Evolutionary conservation across 1,140 invertebrate species (phyloP).

Genomic region (Uloborus diversus): DNA sequence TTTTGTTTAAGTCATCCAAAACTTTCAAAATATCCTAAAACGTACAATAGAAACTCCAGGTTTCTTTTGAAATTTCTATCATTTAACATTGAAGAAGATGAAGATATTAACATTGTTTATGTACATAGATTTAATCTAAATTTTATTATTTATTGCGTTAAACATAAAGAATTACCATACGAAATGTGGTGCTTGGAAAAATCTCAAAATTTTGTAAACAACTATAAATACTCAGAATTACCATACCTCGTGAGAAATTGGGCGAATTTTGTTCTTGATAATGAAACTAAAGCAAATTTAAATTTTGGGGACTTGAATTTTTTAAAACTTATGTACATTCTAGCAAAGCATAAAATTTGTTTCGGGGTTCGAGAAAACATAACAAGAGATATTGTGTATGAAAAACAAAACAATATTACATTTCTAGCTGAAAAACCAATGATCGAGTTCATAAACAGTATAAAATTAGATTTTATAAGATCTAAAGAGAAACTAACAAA

Average conservation of each 20-base stretch:
- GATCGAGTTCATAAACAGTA: slow-evolving; percentile 7
- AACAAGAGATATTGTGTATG: not conserved
- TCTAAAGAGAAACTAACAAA: too few species aligned
- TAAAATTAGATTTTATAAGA: slow-evolving; percentile 9
- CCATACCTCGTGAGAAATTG: slow-evolving; percentile 1
- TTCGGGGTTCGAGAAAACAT: not conserved
- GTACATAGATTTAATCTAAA: not conserved
- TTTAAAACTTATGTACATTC: not conserved
- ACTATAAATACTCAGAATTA: not conserved
- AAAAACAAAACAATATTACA: slow-evolving; percentile 21
- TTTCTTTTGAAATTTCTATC: not conserved
- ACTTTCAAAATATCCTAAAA: not conserved
- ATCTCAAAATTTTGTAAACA: not conserved
- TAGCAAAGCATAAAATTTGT: slow-evolving; percentile 25
- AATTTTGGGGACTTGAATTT: not conserved
- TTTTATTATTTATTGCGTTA: not conserved
- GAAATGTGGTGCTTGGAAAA: slow-evolving; percentile 7
- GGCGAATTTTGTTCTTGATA: not conserved
- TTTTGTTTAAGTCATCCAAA: slow-evolving; percentile 19
- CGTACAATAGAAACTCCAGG: slow-evolving; percentile 2
- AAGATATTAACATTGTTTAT: not conserved
- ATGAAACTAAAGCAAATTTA: not conserved
- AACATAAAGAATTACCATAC: not conserved
- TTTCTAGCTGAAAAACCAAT: not conserved
- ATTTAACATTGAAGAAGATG: not conserved